Base-by-base conservation (phyloP, 2,797 vertebrate genomes). In the Anguilla anguilla region DNA sequence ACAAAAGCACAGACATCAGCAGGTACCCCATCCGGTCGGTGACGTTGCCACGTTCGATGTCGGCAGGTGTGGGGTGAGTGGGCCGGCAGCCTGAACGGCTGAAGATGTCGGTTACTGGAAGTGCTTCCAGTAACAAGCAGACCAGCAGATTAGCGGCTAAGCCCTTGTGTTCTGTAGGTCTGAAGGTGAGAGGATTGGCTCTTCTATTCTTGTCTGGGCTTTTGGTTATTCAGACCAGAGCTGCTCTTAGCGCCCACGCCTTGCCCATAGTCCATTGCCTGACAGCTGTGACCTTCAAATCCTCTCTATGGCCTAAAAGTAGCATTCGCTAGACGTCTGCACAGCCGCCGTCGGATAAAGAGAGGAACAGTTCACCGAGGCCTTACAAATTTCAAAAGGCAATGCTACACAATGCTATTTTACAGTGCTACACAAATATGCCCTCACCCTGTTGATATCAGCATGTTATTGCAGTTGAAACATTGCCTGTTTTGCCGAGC, bases 91-190 rank as follows among this genome's bases (percentile, higher is more conserved):
- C 43, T 46, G 43, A 46, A 46, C 43, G 17, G 31, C 25, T 11
- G 59, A 85, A 35, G 53, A 22, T 51, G 69, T 13, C 22, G 55
- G 51, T 79, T 79, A 15, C 35, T 43, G 35, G 53, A 22, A 53
- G 61, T 51, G 85, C 22, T 11, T 77, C 87, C 90, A 94, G 90
- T 92, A 91, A 93, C 7, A 92, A 93, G 84, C 93, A 86, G 89
- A 86, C 39, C 86, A 72, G 87, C 77, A 87, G 93, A 93, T 95
- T 91, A 90, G 82, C 89, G 82, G 81, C 89, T 89, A 93, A 93
- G 85, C 86, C 90, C 74, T 31, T 59, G 49, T 17, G 74, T 46
- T 85, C 88, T 83, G 79, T 64, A 84, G 39, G 59, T 55, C 46
- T 55, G 55, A 31, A 22, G 59, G 53, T 88, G 85, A 89, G 82